phyloP scores from a whole-genome alignment of 2,113 vertebrate genomes.

The Antennarius striatus region DNA sequence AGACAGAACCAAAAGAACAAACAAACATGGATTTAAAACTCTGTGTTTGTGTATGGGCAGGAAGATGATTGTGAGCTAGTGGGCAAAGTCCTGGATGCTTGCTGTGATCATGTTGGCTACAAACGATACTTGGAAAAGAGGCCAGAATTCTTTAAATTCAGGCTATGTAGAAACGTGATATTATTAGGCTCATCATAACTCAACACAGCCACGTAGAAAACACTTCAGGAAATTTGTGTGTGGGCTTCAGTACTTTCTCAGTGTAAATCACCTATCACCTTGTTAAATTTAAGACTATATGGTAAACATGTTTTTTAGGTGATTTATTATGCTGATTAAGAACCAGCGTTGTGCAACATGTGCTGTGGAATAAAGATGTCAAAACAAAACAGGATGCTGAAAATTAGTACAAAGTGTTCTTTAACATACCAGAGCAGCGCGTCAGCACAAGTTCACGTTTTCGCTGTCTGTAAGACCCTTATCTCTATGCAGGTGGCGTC shows the following conservation, averaged over 20 bases:
- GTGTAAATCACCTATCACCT: no score
- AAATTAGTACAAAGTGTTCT: neutral
- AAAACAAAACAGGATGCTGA: neutral
- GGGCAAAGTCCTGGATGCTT: constrained; percentile 51
- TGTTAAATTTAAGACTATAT: no score
- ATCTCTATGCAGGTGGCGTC: neutral
- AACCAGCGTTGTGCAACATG: no score
- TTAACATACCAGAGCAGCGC: neutral
- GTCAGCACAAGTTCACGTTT: neutral
- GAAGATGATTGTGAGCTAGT: constrained; percentile 52
- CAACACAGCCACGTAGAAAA: no score
- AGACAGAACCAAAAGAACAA: constrained; percentile 44
- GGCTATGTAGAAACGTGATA: no score
- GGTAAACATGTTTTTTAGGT: no score
- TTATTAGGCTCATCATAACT: no score
- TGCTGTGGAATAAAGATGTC: no score
- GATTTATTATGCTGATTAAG: no score
- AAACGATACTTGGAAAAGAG: constrained; percentile 10
- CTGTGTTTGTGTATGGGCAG: constrained; percentile 39
- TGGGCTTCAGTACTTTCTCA: no score
- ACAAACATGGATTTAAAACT: constrained; percentile 35
- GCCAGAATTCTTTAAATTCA: no score
- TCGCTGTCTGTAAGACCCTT: neutral
- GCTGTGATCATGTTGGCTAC: constrained; percentile 40
- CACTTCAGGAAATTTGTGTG: no score